Conservation (phyloP, 2,797 vertebrate genomes). For the Acrossocheilus fasciatus region DNA sequence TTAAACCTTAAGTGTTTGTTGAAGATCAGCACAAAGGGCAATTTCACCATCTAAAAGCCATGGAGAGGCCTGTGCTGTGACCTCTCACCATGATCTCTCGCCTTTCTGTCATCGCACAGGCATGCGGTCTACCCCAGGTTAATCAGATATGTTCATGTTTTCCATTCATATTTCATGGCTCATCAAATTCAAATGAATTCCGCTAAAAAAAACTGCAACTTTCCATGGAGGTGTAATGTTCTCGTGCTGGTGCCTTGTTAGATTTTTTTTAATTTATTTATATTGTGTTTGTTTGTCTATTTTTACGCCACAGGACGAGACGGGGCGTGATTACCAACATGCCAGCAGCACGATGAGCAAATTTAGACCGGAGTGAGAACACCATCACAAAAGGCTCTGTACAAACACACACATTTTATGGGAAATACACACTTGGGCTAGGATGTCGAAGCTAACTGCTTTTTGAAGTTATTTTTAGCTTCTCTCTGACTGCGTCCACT, state of each 20-base stretch:
- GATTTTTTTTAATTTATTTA: constrained; percentile 59
- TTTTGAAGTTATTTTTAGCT: constrained; percentile 59
- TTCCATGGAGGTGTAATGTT: constrained; percentile 52
- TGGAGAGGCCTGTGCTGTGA: constrained; percentile 31
- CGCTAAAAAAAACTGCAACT: constrained; percentile 25
- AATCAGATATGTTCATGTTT: constrained; percentile 60
- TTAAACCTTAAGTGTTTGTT: constrained; percentile 18
- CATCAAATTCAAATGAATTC: constrained; percentile 73
- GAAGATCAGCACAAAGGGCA: constrained; percentile 24
- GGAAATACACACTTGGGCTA: constrained; percentile 40
- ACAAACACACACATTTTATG: constrained; percentile 20
- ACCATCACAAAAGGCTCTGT: constrained; percentile 42
- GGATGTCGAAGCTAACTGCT: constrained; percentile 53
- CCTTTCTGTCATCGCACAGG: constrained; percentile 59
- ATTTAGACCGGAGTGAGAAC: constrained; percentile 58
- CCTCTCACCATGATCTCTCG: constrained; percentile 57
- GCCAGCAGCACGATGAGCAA: constrained; percentile 46
- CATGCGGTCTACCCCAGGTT: constrained; percentile 61
- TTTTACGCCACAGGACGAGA: constrained; percentile 51
- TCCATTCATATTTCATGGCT: constrained; percentile 70
- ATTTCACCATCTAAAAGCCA: constrained; percentile 24
- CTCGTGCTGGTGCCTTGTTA: constrained; percentile 53
- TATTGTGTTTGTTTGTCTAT: constrained; percentile 47
- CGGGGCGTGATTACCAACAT: constrained; percentile 52
- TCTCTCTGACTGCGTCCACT: constrained; percentile 47